A percentile compares a stretch with the other conserved stretches of the same genome.
These are phyloP conservation scores for Suricata suricatta DNA, from an alignment of 2,113 vertebrate species.

Conservation along the genomic window DNA sequence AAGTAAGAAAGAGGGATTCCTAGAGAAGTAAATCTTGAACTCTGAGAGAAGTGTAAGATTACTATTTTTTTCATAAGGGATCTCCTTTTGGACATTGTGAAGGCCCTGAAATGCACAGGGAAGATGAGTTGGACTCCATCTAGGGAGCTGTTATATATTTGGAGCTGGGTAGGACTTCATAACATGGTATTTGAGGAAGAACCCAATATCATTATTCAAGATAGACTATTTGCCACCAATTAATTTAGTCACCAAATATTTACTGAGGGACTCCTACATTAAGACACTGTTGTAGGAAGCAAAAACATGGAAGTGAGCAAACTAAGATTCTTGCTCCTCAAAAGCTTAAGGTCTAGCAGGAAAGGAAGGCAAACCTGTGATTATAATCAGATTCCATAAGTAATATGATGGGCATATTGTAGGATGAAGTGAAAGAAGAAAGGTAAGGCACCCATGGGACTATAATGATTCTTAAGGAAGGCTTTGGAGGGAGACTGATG, in stretches of 20 bases:
- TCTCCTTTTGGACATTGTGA: neutral
- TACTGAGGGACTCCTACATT: neutral
- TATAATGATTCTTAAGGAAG: neutral
- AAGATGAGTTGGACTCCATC: neutral
- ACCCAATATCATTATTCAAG: neutral
- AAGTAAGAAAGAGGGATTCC: neutral
- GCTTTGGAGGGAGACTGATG: neutral
- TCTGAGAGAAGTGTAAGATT: neutral
- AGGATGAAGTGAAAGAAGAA: neutral
- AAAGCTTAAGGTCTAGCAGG: neutral
- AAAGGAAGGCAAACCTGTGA: neutral
- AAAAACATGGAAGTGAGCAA: neutral
- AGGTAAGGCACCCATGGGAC: fast-evolving
- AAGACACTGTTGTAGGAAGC: neutral
- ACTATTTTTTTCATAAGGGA: neutral
- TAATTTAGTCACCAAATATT: neutral
- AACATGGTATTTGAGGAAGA: neutral
- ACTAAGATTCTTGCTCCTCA: neutral
- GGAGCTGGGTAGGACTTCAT: neutral
- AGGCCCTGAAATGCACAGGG: neutral
- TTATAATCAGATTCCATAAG: neutral
- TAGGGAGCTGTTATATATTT: neutral
- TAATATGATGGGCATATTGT: neutral
- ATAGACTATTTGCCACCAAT: neutral
- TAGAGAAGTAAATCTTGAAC: neutral